Evolutionary conservation across 2,113 vertebrate species (phyloP).

Genomic region (Myodes glareolus): DNA sequence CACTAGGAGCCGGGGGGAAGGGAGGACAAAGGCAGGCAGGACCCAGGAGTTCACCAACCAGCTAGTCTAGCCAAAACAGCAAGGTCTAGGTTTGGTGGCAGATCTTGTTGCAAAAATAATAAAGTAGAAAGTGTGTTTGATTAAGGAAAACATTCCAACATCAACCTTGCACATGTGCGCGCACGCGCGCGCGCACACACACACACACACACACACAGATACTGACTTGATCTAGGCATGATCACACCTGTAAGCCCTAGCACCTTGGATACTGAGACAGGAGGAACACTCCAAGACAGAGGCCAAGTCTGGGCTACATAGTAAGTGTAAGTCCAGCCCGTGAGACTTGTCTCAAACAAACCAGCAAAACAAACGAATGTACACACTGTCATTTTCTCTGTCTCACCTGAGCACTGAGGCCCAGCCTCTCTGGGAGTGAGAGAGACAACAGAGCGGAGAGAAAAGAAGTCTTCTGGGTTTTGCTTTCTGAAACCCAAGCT

Average conservation of each 20-base stretch:
- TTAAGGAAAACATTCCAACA: background rate
- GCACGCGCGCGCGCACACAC: background rate
- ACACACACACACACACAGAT: background rate
- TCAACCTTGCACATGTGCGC: background rate
- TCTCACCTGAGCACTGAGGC: background rate
- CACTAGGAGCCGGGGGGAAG: background rate
- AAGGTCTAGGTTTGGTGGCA: background rate
- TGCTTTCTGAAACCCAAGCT: background rate
- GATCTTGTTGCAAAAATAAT: background rate
- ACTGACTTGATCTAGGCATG: background rate
- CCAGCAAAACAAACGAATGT: too few relatives aligned
- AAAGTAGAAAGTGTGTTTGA: background rate
- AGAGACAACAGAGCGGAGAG: background rate
- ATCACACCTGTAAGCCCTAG: too few relatives aligned
- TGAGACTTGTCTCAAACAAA: background rate
- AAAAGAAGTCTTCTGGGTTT: background rate
- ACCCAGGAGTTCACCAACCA: background rate
- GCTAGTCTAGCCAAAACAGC: background rate
- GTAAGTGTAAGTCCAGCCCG: background rate
- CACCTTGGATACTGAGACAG: background rate
- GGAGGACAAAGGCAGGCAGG: background rate
- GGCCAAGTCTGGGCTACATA: background rate
- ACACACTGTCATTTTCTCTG: background rate
- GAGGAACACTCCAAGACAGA: background rate
- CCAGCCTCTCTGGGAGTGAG: rapidly evolving